phyloP scores from a whole-genome alignment of 1,140 invertebrate genomes.

The Penaeus vannamei region DNA sequence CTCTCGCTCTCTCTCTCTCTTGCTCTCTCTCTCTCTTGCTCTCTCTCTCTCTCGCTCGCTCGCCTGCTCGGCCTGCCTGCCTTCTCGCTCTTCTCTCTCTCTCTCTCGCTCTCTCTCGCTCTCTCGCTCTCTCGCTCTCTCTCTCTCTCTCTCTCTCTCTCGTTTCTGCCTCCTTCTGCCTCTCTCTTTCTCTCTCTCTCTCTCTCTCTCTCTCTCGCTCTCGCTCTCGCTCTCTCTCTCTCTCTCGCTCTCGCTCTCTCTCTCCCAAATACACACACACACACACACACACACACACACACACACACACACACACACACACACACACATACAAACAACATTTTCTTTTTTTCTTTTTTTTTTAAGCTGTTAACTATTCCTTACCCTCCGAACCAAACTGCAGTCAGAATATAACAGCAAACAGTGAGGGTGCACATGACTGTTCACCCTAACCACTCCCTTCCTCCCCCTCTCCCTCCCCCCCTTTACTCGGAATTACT shows the following conservation, averaged over 20 bases:
- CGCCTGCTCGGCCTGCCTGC: not conserved
- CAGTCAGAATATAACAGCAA: too few species aligned
- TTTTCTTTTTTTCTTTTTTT: conserved; percentile 18
- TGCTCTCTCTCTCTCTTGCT: not conserved
- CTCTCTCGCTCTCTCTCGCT: not conserved
- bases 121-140: not conserved
- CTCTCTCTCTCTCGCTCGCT: not conserved
- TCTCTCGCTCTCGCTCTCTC: too few species aligned
- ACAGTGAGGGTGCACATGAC: not conserved
- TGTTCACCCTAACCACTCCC: not conserved
- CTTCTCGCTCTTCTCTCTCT: not conserved
- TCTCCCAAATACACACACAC: conserved; percentile 4
- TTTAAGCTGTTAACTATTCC: not conserved
- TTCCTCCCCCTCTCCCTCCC: not conserved
- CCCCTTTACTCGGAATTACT: too few species aligned
- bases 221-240: too few species aligned
- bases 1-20: not conserved
- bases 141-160: not conserved
- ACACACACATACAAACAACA: not conserved
- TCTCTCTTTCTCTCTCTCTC: not conserved
- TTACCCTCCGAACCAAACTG: too few species aligned
- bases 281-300: not conserved
- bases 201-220: too few species aligned
- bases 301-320: not conserved
- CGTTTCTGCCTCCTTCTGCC: not conserved